Conservation (phyloP, 2,113 vertebrate species). For the Mugil cephalus region DNA sequence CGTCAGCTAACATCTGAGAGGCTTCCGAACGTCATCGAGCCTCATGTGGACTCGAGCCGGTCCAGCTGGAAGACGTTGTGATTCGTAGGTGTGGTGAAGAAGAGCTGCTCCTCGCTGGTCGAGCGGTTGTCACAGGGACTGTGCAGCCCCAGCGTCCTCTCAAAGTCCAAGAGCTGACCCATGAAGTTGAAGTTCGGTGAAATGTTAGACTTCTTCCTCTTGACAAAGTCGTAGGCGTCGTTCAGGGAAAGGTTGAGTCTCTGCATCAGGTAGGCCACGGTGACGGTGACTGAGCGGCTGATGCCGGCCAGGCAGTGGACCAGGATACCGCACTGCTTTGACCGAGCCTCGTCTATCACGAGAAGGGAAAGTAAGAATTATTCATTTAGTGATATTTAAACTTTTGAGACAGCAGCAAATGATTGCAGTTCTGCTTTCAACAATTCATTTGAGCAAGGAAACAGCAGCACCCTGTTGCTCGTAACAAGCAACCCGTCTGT, state of each 20-base stretch:
- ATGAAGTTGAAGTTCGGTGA: conserved; percentile 95
- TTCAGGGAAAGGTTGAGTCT: conserved; percentile 90
- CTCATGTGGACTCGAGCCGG: conserved; percentile 83
- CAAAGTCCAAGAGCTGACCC: conserved; percentile 92
- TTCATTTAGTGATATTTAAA: neutral
- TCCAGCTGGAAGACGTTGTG: conserved; percentile 88
- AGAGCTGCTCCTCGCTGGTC: conserved; percentile 80
- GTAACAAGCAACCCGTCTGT: conserved; percentile 29
- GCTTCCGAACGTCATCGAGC: conserved; percentile 10
- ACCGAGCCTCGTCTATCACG: conserved; percentile 87
- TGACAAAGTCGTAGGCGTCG: conserved; percentile 91
- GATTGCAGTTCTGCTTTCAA: too few species aligned
- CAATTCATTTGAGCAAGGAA: neutral
- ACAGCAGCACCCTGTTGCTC: neutral
- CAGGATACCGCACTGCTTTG: conserved; percentile 88
- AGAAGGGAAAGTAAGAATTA: neutral
- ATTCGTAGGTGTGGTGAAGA: conserved; percentile 88
- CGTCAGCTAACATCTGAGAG: conserved; percentile 45
- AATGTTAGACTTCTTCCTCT: conserved; percentile 91
- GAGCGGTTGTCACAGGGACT: conserved; percentile 82
- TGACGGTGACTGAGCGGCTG: conserved; percentile 91
- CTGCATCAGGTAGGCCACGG: conserved; percentile 94
- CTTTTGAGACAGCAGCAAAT: neutral
- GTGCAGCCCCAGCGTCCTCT: conserved; percentile 86
- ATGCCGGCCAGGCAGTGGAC: conserved; percentile 92